Evolutionary conservation across 2,888 invertebrate species (phyloP).

Genomic region (Cremastinae sp.): DNA sequence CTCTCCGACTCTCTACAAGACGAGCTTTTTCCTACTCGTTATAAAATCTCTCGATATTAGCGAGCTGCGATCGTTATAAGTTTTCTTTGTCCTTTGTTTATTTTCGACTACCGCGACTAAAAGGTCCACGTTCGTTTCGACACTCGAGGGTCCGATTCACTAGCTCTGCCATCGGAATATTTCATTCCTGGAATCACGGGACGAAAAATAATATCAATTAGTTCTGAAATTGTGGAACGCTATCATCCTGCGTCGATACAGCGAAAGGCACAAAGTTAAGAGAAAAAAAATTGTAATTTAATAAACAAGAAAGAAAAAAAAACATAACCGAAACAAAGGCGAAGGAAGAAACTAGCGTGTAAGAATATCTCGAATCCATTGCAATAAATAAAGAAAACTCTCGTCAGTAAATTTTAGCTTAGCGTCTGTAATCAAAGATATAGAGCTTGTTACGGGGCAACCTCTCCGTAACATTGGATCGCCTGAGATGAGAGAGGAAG

Average conservation of each 20-base stretch:
- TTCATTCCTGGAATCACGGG: constrained; percentile 34
- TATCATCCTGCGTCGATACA: constrained; percentile 55
- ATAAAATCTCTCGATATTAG: constrained; percentile 45
- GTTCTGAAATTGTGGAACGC: constrained; percentile 48
- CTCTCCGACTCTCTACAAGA: constrained; percentile 39
- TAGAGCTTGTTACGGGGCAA: constrained; percentile 64
- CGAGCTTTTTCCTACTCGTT: constrained; percentile 50
- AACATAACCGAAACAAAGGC: constrained; percentile 51
- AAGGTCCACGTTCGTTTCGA: constrained; percentile 25
- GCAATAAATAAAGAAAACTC: constrained; percentile 63
- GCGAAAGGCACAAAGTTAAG: constrained; percentile 63
- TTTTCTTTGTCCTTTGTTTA: constrained; percentile 28
- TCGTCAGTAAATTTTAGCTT: constrained; percentile 65
- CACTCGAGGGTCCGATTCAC: constrained; percentile 11
- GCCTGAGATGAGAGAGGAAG: constrained; percentile 41
- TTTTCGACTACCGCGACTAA: constrained; percentile 38
- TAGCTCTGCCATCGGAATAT: constrained; percentile 1
- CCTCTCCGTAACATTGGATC: constrained; percentile 53
- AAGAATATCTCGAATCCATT: constrained; percentile 64
- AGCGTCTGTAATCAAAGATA: constrained; percentile 65
- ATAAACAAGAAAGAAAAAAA: constrained; percentile 53
- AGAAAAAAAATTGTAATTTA: constrained; percentile 56
- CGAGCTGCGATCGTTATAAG: constrained; percentile 34
- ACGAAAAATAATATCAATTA: constrained; percentile 20
- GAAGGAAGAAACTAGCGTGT: constrained; percentile 57